A percentile compares a stretch with the other conserved stretches of the same genome.
Conservation (phyloP, 37 sponge, comb jelly and placozoan genomes). For the Bolinopsis microptera region DNA sequence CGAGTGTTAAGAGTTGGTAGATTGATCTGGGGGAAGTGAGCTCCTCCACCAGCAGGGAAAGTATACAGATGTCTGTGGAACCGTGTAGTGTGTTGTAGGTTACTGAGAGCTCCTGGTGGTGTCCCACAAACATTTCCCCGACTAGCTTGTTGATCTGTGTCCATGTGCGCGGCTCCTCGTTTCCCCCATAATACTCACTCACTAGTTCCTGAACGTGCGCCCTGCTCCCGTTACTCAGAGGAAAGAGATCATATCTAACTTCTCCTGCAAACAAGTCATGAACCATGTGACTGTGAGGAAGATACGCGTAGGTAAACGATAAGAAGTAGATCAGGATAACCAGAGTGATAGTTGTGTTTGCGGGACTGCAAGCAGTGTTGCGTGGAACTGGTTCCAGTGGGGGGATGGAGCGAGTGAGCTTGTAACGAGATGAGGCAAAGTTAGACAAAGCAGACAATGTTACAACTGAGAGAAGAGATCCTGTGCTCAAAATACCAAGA, state of each 20-base stretch:
- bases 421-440: neutral
- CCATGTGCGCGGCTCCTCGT: neutral
- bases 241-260: neutral
- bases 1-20: neutral
- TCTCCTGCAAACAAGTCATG: neutral
- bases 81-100: neutral
- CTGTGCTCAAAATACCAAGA: neutral
- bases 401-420: neutral
- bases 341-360: neutral
- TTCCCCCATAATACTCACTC: neutral
- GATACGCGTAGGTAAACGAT: neutral
- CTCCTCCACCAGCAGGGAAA: neutral
- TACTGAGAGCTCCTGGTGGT: neutral
- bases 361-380: neutral
- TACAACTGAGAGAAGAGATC: neutral
- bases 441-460: neutral
- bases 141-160: neutral
- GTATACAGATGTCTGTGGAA: neutral
- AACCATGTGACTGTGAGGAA: neutral
- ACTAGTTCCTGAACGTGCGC: neutral
- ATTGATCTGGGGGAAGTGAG: neutral
- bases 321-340: neutral
- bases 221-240: neutral
- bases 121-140: neutral
- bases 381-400: neutral